A percentile compares a stretch with the other conserved stretches of the same genome.
Conservation (phyloP, 2,113 vertebrate genomes). For the Zosterops japonicus region DNA sequence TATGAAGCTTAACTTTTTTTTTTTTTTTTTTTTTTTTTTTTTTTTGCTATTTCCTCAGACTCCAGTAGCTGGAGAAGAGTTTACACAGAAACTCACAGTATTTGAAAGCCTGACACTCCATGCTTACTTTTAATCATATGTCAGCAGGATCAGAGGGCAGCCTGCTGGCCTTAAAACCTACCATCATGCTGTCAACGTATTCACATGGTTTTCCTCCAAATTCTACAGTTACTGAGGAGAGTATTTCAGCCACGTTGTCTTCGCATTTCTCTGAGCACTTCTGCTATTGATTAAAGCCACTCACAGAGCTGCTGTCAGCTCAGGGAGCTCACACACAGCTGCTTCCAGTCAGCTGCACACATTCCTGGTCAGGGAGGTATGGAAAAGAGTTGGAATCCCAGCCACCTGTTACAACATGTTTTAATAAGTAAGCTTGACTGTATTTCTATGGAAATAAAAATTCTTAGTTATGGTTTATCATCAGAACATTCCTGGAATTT, state of each 20-base stretch:
- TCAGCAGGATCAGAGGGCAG: not conserved
- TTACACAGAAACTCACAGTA: not conserved
- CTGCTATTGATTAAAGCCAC: not conserved
- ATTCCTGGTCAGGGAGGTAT: not conserved
- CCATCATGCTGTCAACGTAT: not conserved
- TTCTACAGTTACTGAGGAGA: not conserved
- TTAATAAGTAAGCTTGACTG: not conserved
- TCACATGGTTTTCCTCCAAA: not conserved
- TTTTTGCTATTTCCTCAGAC: not conserved
- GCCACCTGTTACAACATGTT: slow-evolving; percentile 43
- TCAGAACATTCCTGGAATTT: not conserved
- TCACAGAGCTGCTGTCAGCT: not conserved
- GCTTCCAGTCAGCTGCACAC: slow-evolving; percentile 26
- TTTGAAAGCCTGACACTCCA: not conserved
- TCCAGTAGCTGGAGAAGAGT: not conserved
- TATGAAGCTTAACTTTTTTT: not conserved
- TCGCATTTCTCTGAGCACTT: not conserved
- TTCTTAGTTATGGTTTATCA: not conserved
- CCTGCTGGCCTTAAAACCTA: not conserved
- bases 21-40: not conserved
- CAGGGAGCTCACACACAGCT: not conserved
- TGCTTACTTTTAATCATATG: not conserved
- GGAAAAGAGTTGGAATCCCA: not conserved
- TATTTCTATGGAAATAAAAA: not conserved
- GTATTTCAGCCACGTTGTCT: not conserved